phyloP scores from a whole-genome alignment of 2,888 invertebrate genomes.

The Dascillus cervinus region DNA sequence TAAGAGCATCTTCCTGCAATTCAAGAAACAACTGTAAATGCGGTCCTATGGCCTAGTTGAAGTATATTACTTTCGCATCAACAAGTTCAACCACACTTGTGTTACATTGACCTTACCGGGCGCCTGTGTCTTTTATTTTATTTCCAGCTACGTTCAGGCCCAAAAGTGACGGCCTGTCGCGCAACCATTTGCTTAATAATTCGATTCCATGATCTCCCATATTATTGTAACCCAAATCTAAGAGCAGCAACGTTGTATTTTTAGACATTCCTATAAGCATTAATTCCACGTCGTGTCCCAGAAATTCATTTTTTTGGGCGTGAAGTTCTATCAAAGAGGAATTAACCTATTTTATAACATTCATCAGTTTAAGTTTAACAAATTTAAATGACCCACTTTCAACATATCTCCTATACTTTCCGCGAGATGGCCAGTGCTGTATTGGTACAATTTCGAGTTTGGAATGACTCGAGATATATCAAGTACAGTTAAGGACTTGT shows the following conservation, averaged over 20 bases:
- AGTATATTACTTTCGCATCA: too few relatives aligned
- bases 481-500: slow-evolving; percentile 28
- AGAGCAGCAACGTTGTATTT: slow-evolving; percentile 47
- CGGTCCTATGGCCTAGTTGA: too few relatives aligned
- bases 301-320: slow-evolving; percentile 52
- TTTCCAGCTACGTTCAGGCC: slow-evolving; percentile 52
- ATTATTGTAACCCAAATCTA: slow-evolving; percentile 54
- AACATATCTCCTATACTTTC: slow-evolving; percentile 34
- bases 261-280: slow-evolving; percentile 45
- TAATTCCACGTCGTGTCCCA: slow-evolving; percentile 53
- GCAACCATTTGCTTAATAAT: slow-evolving; percentile 47
- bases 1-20: too few relatives aligned
- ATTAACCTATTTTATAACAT: slow-evolving; percentile 31
- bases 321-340: slow-evolving; percentile 47
- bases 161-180: slow-evolving; percentile 44
- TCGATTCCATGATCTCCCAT: slow-evolving; percentile 54
- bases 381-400: slow-evolving; percentile 23
- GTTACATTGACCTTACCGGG: too few relatives aligned
- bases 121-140: slow-evolving; percentile 49
- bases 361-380: slow-evolving; percentile 1
- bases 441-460: slow-evolving; percentile 23
- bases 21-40: too few relatives aligned
- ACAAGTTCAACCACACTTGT: too few relatives aligned
- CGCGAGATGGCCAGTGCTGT: slow-evolving; percentile 31
- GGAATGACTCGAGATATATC: slow-evolving; percentile 36